Percentiles rank a stretch among this genome's conserved stretches.
phyloP scores from a whole-genome alignment of 2,113 vertebrate genomes.

The Eubucco bourcierii region DNA sequence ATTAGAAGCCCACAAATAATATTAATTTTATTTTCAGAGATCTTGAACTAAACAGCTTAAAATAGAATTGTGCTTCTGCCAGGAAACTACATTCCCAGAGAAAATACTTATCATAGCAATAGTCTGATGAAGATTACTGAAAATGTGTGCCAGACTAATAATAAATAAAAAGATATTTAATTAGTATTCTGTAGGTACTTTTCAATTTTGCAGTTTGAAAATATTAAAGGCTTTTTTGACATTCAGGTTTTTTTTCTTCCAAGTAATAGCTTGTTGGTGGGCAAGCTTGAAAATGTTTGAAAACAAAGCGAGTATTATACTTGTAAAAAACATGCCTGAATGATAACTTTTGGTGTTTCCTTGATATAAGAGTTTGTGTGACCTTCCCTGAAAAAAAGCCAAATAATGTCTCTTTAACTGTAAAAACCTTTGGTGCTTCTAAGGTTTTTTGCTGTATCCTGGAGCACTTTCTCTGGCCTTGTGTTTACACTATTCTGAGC shows the following conservation, averaged over 20 bases:
- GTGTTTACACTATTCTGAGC: conserved; percentile 47
- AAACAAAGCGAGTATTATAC: conserved; percentile 15
- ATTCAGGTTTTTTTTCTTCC: conserved; percentile 46
- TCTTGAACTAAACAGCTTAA: conserved; percentile 68
- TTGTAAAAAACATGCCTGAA: background rate
- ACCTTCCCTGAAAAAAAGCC: background rate
- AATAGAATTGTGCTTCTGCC: conserved; percentile 72
- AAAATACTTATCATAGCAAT: conserved; percentile 71
- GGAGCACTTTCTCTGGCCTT: conserved; percentile 20
- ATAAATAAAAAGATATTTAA: conserved; percentile 65
- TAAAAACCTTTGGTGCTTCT: background rate
- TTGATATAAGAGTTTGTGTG: background rate
- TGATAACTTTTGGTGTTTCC: background rate
- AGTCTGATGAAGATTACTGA: conserved; percentile 71
- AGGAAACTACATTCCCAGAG: conserved; percentile 62
- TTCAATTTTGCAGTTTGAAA: conserved; percentile 61
- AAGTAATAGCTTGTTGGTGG: conserved; percentile 56
- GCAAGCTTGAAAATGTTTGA: conserved; percentile 50
- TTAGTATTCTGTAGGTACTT: conserved; percentile 69
- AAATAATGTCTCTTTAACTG: background rate
- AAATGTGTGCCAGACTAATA: conserved; percentile 66
- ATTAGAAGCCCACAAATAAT: conserved; percentile 65
- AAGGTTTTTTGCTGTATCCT: background rate
- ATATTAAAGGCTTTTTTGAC: conserved; percentile 53
- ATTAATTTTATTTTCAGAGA: conserved; percentile 64